A percentile compares a stretch with the other conserved stretches of the same genome.
These are phyloP conservation scores for Spongia lamella DNA, from an alignment of 37 sponge, comb jelly and placozoan genomes.

Conservation along the genomic window DNA sequence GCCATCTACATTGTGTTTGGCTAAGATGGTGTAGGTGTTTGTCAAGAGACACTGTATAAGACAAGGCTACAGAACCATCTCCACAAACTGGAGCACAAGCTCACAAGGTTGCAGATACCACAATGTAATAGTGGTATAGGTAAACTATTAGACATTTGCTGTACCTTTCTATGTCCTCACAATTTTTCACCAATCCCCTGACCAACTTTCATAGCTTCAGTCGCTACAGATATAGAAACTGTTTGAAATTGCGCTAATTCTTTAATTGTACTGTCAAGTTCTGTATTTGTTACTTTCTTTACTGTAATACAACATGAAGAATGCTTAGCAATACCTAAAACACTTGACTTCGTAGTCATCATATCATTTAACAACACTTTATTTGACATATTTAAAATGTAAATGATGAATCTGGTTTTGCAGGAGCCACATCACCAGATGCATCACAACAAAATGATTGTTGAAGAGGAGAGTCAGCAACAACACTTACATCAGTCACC, in stretches of 20 bases:
- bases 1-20: constrained; percentile 65
- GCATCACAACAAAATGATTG: too few relatives aligned
- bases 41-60: constrained; percentile 26
- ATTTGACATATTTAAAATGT: not conserved
- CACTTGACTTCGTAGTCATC: too few relatives aligned
- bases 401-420: not conserved
- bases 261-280: too few relatives aligned
- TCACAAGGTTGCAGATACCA: constrained; percentile 46
- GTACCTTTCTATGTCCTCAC: not conserved
- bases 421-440: too few relatives aligned
- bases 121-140: constrained; percentile 9
- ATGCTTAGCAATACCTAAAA: too few relatives aligned
- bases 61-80: constrained; percentile 70
- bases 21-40: constrained; percentile 86
- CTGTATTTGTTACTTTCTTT: too few relatives aligned
- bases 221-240: not conserved
- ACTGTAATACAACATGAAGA: too few relatives aligned
- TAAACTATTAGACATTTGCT: not conserved
- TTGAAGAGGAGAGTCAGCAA: constrained; percentile 16
- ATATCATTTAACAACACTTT: too few relatives aligned
- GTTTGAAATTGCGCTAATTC: not conserved
- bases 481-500: not conserved
- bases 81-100: constrained; percentile 91
- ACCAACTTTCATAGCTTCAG: constrained; percentile 10
- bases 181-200: too few relatives aligned